phyloP scores from a whole-genome alignment of 1,140 invertebrate genomes.

The Anastrepha obliqua region DNA sequence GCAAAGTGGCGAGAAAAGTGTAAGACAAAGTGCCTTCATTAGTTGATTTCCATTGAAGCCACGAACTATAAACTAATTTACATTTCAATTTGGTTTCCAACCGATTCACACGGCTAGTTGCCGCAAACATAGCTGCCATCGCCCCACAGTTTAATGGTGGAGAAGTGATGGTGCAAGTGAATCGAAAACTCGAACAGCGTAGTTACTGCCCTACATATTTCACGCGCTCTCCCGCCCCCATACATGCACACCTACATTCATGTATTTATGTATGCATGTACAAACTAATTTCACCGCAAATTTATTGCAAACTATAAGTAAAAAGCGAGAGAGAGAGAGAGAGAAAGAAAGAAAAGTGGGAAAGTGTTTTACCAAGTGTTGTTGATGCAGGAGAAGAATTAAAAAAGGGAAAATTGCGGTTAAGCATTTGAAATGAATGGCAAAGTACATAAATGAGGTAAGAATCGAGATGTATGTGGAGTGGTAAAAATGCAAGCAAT shows the following conservation, averaged over 20 bases:
- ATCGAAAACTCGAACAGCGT: too few relatives aligned
- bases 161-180: too few relatives aligned
- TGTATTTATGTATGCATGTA: not conserved
- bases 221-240: not conserved
- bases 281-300: conserved; percentile 28
- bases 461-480: not conserved
- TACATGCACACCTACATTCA: not conserved
- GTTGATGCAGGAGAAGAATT: not conserved
- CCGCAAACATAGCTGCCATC: not conserved
- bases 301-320: conserved; percentile 26
- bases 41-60: conserved; percentile 36
- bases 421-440: conserved; percentile 28
- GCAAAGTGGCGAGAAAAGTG: conserved; percentile 22
- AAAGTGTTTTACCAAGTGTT: not conserved
- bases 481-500: not conserved
- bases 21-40: conserved; percentile 48
- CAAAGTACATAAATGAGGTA: not conserved
- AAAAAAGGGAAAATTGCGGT: conserved; percentile 15
- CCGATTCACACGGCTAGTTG: not conserved
- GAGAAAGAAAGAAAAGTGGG: not conserved
- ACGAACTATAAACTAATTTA: conserved; percentile 51
- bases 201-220: too few relatives aligned
- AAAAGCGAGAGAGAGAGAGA: not conserved
- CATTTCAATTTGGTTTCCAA: conserved; percentile 46
- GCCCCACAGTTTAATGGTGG: not conserved